phyloP scores from a whole-genome alignment of 2,113 vertebrate species.

The Solea senegalensis region DNA sequence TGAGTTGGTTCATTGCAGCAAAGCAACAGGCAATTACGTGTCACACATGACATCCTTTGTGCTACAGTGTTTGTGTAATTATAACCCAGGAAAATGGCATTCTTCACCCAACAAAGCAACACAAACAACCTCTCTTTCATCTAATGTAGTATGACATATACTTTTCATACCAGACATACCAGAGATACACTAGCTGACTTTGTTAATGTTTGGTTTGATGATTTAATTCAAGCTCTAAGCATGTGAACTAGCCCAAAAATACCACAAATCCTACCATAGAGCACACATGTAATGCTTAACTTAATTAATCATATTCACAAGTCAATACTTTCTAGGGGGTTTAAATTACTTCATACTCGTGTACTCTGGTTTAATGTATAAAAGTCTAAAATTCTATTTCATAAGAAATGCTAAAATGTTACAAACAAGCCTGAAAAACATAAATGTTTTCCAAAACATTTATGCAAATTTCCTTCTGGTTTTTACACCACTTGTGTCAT shows the following conservation, averaged over 20 bases:
- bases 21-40: slow-evolving; percentile 43
- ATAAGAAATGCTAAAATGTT: not conserved
- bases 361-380: not conserved
- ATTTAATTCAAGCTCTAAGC: not conserved
- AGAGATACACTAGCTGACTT: not conserved
- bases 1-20: not conserved
- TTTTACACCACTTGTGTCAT: slow-evolving; percentile 21
- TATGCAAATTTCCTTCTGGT: slow-evolving; percentile 3
- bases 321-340: not conserved
- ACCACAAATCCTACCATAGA: not conserved
- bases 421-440: not conserved
- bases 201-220: slow-evolving; percentile 11
- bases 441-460: not conserved
- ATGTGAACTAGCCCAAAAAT: slow-evolving; percentile 33
- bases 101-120: slow-evolving; percentile 56
- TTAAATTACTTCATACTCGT: not conserved
- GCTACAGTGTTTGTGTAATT: slow-evolving; percentile 57
- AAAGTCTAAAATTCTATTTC: too few species aligned
- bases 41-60: slow-evolving; percentile 32
- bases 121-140: slow-evolving; percentile 15
- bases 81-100: slow-evolving; percentile 38
- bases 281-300: not conserved
- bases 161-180: slow-evolving; percentile 31
- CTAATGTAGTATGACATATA: not conserved
- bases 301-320: too few species aligned